Conservation (phyloP, 37 sponge, comb jelly and placozoan species). For the Diacarnus erythraeanus region DNA sequence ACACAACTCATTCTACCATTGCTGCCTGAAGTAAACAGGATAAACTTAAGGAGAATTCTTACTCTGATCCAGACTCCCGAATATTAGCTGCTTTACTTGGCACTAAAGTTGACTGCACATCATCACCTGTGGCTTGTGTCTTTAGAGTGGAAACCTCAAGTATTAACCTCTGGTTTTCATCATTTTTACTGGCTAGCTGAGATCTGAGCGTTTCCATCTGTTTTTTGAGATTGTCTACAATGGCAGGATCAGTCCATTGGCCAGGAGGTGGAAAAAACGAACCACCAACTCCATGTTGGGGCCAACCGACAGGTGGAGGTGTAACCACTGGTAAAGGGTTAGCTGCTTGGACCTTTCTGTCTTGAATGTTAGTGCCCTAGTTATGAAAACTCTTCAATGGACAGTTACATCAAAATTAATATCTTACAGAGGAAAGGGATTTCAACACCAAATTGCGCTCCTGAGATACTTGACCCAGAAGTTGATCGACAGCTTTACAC, state of each 20-base stretch:
- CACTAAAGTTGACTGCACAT: background rate
- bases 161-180: background rate
- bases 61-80: background rate
- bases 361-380: background rate
- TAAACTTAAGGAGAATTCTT: background rate
- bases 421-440: background rate
- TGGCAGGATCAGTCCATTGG: background rate
- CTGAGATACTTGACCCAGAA: background rate
- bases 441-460: background rate
- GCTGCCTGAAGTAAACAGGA: background rate
- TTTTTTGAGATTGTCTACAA: slow-evolving; percentile 3
- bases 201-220: background rate
- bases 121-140: background rate
- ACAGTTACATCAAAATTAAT: too few relatives aligned
- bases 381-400: too few relatives aligned
- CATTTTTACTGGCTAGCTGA: background rate
- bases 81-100: background rate
- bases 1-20: too few relatives aligned
- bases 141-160: background rate
- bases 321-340: background rate
- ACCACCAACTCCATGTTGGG: background rate
- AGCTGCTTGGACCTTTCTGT: background rate
- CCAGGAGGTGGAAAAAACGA: background rate
- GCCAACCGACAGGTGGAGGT: slow-evolving; percentile 6
- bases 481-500: background rate